These are phyloP conservation scores for Chelonus insularis DNA, from an alignment of 1,140 invertebrate species.

Conservation along the genomic window DNA sequence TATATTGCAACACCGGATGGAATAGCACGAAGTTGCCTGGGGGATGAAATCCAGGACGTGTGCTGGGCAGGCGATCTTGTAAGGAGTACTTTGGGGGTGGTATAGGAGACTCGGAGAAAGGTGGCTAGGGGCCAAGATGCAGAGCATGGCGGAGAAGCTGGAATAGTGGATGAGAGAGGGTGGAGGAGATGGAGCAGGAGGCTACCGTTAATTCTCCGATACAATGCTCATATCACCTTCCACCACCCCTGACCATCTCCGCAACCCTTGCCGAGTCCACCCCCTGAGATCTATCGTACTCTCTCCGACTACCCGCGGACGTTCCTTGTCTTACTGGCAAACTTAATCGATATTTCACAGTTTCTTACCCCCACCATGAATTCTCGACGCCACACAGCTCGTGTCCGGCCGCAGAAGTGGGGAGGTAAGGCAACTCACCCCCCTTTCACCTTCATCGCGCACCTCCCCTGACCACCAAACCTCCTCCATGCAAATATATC, in stretches of 20 bases:
- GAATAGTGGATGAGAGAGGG: slow-evolving; percentile 4
- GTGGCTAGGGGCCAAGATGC: slow-evolving; percentile 33
- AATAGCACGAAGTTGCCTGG: slow-evolving; percentile 9
- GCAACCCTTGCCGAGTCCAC: slow-evolving; percentile 25
- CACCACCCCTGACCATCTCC: slow-evolving; percentile 46
- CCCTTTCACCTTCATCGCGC: slow-evolving; percentile 8
- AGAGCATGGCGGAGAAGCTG: slow-evolving; percentile 22
- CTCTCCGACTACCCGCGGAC: slow-evolving; percentile 46
- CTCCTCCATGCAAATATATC: slow-evolving; percentile 45
- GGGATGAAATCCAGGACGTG: slow-evolving; percentile 43
- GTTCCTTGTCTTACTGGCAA: slow-evolving; percentile 62
- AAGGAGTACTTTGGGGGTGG: slow-evolving; percentile 33
- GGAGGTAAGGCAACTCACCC: slow-evolving; percentile 12
- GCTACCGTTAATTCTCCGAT: slow-evolving; percentile 61
- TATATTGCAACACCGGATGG: slow-evolving; percentile 6
- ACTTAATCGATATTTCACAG: slow-evolving; percentile 63
- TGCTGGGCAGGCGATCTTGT: slow-evolving; percentile 41
- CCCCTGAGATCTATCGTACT: slow-evolving; percentile 29
- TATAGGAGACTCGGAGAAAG: slow-evolving; percentile 34
- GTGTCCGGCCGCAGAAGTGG: slow-evolving; percentile 55
- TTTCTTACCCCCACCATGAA: slow-evolving; percentile 57
- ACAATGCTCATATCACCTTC: slow-evolving; percentile 62
- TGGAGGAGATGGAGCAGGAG: slow-evolving; percentile 32
- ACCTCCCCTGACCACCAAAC: slow-evolving; percentile 26
- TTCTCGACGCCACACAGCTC: slow-evolving; percentile 33